Conservation (phyloP, 35 echinoderm and acorn worm genomes). For the Ptychodera flava region DNA sequence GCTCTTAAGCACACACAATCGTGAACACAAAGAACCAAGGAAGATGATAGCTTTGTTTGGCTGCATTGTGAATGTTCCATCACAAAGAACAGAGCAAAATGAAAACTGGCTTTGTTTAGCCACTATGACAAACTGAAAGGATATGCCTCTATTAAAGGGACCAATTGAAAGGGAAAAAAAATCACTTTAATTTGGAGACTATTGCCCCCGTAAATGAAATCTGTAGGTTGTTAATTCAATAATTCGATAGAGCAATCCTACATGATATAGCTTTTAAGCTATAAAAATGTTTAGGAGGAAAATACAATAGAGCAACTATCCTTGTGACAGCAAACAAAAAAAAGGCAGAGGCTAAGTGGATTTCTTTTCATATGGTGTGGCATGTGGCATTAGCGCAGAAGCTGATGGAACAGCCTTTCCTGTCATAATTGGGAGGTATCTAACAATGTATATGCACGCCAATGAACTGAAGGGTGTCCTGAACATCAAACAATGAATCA, state of each 20-base stretch:
- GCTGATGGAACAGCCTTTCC: neutral
- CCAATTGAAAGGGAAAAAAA: neutral
- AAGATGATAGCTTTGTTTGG: too few relatives aligned
- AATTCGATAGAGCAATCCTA: neutral
- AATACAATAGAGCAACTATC: too few relatives aligned
- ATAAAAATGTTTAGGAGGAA: neutral
- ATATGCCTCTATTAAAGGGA: neutral
- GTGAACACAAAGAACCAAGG: too few relatives aligned
- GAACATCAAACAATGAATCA: neutral
- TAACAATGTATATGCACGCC: neutral
- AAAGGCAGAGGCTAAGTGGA: neutral
- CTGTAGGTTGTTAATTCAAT: neutral
- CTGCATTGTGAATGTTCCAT: too few relatives aligned
- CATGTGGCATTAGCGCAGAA: neutral
- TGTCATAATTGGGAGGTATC: neutral
- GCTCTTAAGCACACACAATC: too few relatives aligned
- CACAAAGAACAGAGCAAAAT: too few relatives aligned
- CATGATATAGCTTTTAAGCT: slow-evolving; percentile 1
- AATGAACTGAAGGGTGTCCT: neutral
- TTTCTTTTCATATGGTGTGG: neutral
- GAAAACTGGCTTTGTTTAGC: neutral
- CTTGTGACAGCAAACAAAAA: neutral
- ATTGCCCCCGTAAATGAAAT: neutral
- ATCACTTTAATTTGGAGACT: neutral
- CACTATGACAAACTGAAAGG: neutral